Percentiles rank a stretch among this genome's conserved stretches.
phyloP scores from a whole-genome alignment of 2,113 vertebrate genomes.

The Pachycephala philippinensis region DNA sequence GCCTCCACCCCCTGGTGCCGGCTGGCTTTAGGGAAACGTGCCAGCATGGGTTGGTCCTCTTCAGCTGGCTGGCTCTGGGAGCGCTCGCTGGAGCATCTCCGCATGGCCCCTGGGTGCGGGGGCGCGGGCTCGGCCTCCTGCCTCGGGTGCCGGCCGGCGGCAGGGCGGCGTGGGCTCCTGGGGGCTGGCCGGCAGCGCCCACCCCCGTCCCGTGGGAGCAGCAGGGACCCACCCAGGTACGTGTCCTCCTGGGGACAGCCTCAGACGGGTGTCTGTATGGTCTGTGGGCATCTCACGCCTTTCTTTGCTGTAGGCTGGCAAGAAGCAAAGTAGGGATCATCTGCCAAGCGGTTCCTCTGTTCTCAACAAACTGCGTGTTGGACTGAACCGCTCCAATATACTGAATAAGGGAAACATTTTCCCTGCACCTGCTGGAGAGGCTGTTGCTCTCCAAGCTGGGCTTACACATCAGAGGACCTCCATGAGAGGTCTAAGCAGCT shows the following conservation, averaged over 20 bases:
- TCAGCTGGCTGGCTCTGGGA: conserved; percentile 51
- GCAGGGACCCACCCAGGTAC: not conserved
- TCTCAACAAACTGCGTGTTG: not conserved
- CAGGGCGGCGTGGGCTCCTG: not conserved
- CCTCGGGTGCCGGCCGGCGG: rapidly evolving
- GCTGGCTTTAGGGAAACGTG: conserved; percentile 60
- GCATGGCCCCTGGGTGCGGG: not conserved
- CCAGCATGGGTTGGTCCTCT: conserved; percentile 62
- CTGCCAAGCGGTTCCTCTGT: not conserved
- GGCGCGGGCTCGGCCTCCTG: not conserved
- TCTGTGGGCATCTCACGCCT: not conserved
- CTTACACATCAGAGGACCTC: not conserved
- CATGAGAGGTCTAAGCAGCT: conserved; percentile 11
- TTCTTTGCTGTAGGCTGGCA: not conserved
- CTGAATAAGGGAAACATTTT: conserved; percentile 25
- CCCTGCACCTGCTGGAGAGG: conserved; percentile 36
- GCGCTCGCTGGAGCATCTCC: not conserved
- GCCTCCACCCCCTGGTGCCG: conserved; percentile 61
- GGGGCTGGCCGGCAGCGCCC: rapidly evolving
- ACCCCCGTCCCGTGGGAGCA: not conserved
- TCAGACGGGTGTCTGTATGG: rapidly evolving
- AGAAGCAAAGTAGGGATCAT: not conserved
- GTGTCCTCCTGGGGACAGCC: not conserved
- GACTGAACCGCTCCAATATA: conserved; percentile 5
- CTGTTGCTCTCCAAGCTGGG: not conserved